Conservation (phyloP, 2,113 vertebrate species). For the Perca flavescens region DNA sequence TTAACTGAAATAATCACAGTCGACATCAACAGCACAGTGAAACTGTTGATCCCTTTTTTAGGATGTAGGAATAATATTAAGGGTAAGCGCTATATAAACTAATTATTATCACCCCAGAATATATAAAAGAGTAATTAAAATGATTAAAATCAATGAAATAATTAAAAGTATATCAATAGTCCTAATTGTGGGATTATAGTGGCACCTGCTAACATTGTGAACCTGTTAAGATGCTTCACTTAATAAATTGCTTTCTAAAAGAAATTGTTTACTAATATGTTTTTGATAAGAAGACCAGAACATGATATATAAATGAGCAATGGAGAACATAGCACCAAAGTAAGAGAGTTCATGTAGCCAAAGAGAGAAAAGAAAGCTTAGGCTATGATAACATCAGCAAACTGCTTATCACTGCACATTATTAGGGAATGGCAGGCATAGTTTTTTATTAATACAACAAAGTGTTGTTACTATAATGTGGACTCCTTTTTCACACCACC, state of each 20-base stretch:
- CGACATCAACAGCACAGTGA: constrained; percentile 36
- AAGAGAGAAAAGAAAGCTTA: background rate
- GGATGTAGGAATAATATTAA: background rate
- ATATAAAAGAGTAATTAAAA: background rate
- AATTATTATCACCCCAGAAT: constrained; percentile 11
- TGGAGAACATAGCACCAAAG: background rate
- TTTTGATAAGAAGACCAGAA: constrained; percentile 4
- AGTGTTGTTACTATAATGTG: background rate
- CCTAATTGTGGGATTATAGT: background rate
- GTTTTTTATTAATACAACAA: background rate
- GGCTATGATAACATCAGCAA: background rate
- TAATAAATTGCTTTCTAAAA: constrained; percentile 5
- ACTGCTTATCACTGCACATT: background rate
- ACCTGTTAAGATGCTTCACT: background rate
- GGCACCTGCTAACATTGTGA: background rate
- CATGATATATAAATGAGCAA: background rate
- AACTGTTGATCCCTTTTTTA: background rate
- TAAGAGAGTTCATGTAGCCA: background rate
- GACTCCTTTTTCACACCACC: background rate
- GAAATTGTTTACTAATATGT: background rate
- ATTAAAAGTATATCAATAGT: background rate
- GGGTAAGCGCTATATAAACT: constrained; percentile 12
- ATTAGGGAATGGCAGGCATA: background rate
- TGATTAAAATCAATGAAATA: background rate
- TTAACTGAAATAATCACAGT: constrained; percentile 51